Conservation (phyloP, 2,113 vertebrate genomes). For the Stercorarius parasiticus region DNA sequence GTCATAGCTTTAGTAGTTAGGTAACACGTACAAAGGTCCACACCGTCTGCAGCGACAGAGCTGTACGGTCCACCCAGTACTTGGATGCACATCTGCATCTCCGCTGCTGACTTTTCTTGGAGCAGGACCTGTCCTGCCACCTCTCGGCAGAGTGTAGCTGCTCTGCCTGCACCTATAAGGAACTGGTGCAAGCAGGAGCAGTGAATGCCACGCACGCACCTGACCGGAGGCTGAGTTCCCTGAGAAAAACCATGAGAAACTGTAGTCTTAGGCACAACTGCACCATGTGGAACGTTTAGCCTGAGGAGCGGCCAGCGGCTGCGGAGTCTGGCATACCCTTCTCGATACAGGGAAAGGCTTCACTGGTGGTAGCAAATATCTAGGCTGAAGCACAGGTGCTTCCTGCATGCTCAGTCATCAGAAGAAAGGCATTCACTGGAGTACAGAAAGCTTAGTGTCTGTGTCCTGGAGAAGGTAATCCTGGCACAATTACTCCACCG, state of each 20-base stretch:
- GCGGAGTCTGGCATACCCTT: background rate
- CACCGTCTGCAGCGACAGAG: background rate
- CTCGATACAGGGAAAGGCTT: background rate
- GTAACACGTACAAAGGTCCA: accelerated
- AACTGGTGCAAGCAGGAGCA: background rate
- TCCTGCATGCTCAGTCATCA: background rate
- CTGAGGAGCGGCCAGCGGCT: background rate
- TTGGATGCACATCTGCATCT: background rate
- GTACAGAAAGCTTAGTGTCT: background rate
- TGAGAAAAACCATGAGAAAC: background rate
- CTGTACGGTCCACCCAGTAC: background rate
- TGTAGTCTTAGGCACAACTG: background rate
- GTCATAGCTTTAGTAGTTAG: background rate
- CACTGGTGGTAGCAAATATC: background rate
- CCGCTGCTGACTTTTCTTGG: background rate
- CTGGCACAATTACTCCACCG: background rate
- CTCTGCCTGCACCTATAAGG: background rate
- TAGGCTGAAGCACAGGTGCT: background rate
- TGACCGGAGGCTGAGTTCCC: background rate
- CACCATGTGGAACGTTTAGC: accelerated
- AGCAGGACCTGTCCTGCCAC: background rate
- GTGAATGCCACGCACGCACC: accelerated
- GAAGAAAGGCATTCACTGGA: background rate
- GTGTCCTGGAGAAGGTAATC: background rate
- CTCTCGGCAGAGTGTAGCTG: background rate